Evolutionary conservation across 1,140 invertebrate genomes (phyloP), one percentile per base, ranked within the genome.

Genomic region (Dicyema japonicum): DNA sequence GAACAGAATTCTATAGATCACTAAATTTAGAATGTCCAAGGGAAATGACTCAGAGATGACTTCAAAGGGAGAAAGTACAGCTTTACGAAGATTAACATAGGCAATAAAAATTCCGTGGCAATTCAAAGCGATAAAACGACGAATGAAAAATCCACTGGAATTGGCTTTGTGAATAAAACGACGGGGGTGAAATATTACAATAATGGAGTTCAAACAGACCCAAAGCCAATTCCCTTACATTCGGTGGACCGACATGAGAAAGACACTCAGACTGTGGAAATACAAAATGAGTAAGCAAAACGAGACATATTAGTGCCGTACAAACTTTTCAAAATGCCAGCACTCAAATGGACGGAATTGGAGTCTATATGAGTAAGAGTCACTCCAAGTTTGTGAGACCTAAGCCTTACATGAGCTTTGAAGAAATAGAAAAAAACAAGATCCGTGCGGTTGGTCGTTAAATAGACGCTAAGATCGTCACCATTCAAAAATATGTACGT

Each of bases 291-390:
- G 22, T 27, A 31, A 9, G 40, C 43, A n/a, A n/a, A n/a, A n/a
- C n/a, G n/a, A n/a, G n/a, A n/a, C n/a, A n/a, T n/a, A n/a, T n/a
- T n/a, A n/a, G n/a, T n/a, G n/a, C n/a, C n/a, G n/a, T n/a, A 31
- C 48, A 54, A 33, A 54, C 50, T 1, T 38, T 37, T 13, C 43
- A 47, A 19, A 41, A 47, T 22, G 47, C 39, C 13, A 39, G 39
- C 18, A 54, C 50, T 9, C 50, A 54, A 36, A 54, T 54, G 50
- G 49, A 46, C 16, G 42, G 42, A 19, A 41, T 49, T 19, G 47
- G 47, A 1, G 39, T 47, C 1, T 52, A 38, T 33, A 36, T 54
- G 0, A 41, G 41, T 8, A 45, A 41, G 23, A 34, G 38, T 16
- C 25, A 38, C 7, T 46, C 50, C 32, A 47, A 42, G 29, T 26